Evolutionary conservation across 2,797 vertebrate species (phyloP).

Genomic region (Anabas testudineus): DNA sequence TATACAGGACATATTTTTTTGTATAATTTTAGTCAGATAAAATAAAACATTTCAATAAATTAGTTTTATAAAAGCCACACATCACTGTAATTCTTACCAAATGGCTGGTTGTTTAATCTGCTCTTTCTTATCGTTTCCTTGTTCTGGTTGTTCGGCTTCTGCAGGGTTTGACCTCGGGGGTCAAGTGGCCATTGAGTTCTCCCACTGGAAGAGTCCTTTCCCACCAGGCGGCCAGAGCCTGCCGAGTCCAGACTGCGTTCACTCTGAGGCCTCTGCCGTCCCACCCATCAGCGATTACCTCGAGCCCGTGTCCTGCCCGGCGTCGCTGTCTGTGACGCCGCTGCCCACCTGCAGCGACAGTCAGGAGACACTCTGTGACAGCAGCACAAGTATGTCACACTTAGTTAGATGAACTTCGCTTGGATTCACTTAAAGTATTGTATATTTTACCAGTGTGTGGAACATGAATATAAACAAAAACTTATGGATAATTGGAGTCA

Average conservation of each 20-base stretch:
- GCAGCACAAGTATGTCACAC: constrained; percentile 86
- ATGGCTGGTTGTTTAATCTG: neutral
- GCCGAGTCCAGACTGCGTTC: constrained; percentile 79
- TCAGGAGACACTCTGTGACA: constrained; percentile 90
- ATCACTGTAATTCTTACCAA: neutral
- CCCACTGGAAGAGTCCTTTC: constrained; percentile 88
- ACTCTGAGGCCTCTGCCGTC: constrained; percentile 78
- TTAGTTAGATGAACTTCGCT: no score
- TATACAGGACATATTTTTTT: neutral
- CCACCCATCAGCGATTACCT: constrained; percentile 79
- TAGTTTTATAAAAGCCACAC: no score
- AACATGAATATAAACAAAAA: no score
- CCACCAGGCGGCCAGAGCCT: constrained; percentile 70
- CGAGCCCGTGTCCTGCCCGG: constrained; percentile 89
- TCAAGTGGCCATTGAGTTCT: constrained; percentile 86
- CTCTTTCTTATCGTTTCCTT: neutral
- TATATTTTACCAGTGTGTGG: no score
- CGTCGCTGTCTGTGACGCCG: constrained; percentile 90
- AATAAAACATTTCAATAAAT: no score
- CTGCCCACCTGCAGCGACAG: constrained; percentile 86
- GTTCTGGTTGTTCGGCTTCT: neutral
- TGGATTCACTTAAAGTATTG: no score
- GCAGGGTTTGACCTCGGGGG: constrained; percentile 87
- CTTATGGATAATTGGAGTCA: no score
- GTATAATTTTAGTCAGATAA: neutral